A percentile compares a stretch with the other conserved stretches of the same genome.
These are phyloP conservation scores for Drosophila littoralis DNA, from an alignment of 1,140 invertebrate genomes.

Conservation along the genomic window DNA sequence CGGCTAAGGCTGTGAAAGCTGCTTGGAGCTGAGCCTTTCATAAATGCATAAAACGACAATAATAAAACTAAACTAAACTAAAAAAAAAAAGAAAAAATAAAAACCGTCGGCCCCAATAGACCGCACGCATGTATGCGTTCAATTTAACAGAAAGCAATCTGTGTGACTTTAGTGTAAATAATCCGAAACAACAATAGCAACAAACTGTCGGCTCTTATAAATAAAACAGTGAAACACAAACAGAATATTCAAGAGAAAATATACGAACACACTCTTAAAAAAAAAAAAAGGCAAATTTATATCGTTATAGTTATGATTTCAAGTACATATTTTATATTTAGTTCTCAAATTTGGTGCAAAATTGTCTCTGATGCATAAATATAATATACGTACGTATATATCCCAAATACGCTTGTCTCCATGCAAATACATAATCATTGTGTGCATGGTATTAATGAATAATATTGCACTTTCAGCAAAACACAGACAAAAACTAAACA, in stretches of 20 bases:
- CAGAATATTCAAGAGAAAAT: constrained; percentile 15
- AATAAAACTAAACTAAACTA: constrained; percentile 28
- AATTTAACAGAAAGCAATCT: constrained; percentile 26
- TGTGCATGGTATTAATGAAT: not conserved
- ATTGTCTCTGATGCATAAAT: not conserved
- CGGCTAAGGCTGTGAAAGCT: not conserved
- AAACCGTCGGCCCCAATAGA: constrained; percentile 17
- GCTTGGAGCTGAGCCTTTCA: not conserved
- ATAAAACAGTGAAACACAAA: constrained; percentile 21
- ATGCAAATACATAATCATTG: not conserved
- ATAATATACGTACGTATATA: not conserved
- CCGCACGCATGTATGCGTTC: constrained; percentile 23
- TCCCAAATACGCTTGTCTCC: not conserved
- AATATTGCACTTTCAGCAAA: too few relatives aligned
- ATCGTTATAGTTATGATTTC: not conserved
- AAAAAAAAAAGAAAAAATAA: constrained; percentile 20
- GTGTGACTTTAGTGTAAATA: constrained; percentile 36
- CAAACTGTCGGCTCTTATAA: constrained; percentile 13
- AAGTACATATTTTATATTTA: not conserved
- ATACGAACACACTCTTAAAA: not conserved
- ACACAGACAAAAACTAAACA: too few relatives aligned
- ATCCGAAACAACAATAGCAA: constrained; percentile 20
- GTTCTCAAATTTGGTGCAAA: not conserved
- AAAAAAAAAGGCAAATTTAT: too few relatives aligned
- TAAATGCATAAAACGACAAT: constrained; percentile 20